Percentiles rank a stretch among this genome's conserved stretches.
phyloP scores from a whole-genome alignment of 2,113 vertebrate genomes.

The Dunckerocampus dactyliophorus region DNA sequence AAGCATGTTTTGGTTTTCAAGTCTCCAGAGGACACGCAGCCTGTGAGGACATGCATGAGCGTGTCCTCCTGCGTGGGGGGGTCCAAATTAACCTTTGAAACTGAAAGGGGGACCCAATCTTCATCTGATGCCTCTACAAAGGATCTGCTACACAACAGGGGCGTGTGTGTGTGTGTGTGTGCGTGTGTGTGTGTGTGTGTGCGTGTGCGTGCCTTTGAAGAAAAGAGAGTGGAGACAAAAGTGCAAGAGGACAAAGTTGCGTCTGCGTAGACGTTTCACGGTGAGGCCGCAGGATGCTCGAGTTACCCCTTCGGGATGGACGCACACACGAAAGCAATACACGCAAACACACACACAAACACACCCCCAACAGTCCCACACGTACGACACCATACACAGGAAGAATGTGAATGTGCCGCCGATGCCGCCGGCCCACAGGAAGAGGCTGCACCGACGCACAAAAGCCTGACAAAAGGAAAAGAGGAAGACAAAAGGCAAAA shows the following conservation, averaged over 20 bases:
- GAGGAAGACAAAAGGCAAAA: slow-evolving; percentile 40
- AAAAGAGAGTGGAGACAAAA: not conserved
- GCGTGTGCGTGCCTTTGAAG: not conserved
- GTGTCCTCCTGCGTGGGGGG: too few relatives aligned
- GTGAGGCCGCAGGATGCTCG: slow-evolving; percentile 22
- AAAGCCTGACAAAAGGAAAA: slow-evolving; percentile 44
- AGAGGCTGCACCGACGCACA: slow-evolving; percentile 34
- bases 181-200: slow-evolving; percentile 12
- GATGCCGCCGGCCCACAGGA: slow-evolving; percentile 9
- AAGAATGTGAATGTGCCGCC: not conserved
- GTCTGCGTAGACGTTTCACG: not conserved
- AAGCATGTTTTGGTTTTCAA: too few relatives aligned
- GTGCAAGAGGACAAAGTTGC: slow-evolving; percentile 14
- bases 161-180: slow-evolving; percentile 7
- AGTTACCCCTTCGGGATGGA: slow-evolving; percentile 39
- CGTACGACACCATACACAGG: not conserved
- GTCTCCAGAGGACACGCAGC: too few relatives aligned
- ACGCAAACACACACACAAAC: not conserved
- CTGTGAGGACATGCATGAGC: too few relatives aligned
- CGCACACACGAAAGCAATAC: slow-evolving; percentile 2
- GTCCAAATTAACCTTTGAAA: slow-evolving; percentile 11
- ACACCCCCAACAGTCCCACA: not conserved
- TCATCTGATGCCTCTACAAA: slow-evolving; percentile 69
- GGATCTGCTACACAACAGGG: slow-evolving; percentile 34
- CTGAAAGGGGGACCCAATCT: slow-evolving; percentile 16